Percentiles rank a stretch among this genome's conserved stretches.
Evolutionary conservation across 2,797 vertebrate genomes (phyloP).

Genomic region (Coregonus suidteri): DNA sequence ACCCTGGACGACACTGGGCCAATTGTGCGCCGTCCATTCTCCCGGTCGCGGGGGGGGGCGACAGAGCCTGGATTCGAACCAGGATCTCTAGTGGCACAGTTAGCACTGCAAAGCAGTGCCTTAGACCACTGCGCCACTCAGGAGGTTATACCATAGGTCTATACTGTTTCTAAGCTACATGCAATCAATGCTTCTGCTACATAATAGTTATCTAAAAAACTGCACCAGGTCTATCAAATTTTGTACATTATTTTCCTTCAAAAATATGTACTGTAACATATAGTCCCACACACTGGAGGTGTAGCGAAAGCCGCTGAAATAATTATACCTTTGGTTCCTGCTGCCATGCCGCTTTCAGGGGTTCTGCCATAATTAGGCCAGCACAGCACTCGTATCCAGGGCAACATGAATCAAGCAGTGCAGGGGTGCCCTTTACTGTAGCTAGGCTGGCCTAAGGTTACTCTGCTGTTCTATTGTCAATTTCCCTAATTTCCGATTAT

Average conservation of each 20-base stretch:
- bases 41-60: too few relatives aligned
- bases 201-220: not conserved
- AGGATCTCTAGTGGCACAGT: too few relatives aligned
- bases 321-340: not conserved
- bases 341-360: not conserved
- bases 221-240: not conserved
- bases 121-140: too few relatives aligned
- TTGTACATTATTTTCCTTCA: not conserved
- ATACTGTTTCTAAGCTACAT: too few relatives aligned
- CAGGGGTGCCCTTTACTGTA: not conserved
- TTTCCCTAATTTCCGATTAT: not conserved
- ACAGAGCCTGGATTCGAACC: too few relatives aligned
- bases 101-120: too few relatives aligned
- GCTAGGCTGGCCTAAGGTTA: not conserved
- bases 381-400: conserved; percentile 15
- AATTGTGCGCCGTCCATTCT: too few relatives aligned
- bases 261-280: not conserved
- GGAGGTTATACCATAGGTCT: too few relatives aligned
- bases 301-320: not conserved
- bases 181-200: too few relatives aligned
- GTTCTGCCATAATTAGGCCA: conserved; percentile 18
- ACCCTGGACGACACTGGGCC: too few relatives aligned
- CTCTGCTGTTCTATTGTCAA: not conserved
- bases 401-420: conserved; percentile 11
- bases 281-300: not conserved